These are phyloP conservation scores for Leptinotarsa juncta DNA, from an alignment of 2,888 invertebrate species.

Conservation along the genomic window DNA sequence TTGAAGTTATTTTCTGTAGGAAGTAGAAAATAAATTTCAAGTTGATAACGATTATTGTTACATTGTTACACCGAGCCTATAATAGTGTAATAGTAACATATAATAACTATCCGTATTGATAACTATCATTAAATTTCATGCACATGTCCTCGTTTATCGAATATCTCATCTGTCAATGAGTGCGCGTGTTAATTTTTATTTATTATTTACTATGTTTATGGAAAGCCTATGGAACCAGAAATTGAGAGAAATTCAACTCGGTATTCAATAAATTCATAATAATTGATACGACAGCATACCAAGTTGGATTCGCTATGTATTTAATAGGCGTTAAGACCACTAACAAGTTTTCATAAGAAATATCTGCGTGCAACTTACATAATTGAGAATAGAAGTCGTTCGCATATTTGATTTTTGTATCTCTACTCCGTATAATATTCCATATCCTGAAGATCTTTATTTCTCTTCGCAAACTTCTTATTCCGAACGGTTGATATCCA, in stretches of 20 bases:
- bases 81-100: too few species aligned
- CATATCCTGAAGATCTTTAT: too few species aligned
- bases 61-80: background rate
- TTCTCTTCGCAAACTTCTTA: too few species aligned
- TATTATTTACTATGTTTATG: slow-evolving; percentile 1
- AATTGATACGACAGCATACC: slow-evolving; percentile 12
- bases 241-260: background rate
- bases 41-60: background rate
- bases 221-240: slow-evolving; percentile 16
- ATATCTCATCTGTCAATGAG: background rate
- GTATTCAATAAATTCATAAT: slow-evolving; percentile 21
- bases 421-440: too few species aligned
- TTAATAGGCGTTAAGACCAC: slow-evolving; percentile 23
- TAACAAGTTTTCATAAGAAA: slow-evolving; percentile 24
- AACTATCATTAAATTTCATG: background rate
- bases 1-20: too few species aligned
- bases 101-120: slow-evolving; percentile 3
- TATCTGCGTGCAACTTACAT: slow-evolving; percentile 24
- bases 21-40: too few species aligned
- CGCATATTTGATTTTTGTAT: background rate
- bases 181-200: slow-evolving; percentile 6
- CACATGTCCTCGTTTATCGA: slow-evolving; percentile 13
- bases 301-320: slow-evolving; percentile 1
- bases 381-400: slow-evolving; percentile 22
- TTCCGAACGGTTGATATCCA: too few species aligned